Base-by-base conservation (phyloP, 2,888 invertebrate genomes). In the Fissipunctia ypsillon region DNA sequence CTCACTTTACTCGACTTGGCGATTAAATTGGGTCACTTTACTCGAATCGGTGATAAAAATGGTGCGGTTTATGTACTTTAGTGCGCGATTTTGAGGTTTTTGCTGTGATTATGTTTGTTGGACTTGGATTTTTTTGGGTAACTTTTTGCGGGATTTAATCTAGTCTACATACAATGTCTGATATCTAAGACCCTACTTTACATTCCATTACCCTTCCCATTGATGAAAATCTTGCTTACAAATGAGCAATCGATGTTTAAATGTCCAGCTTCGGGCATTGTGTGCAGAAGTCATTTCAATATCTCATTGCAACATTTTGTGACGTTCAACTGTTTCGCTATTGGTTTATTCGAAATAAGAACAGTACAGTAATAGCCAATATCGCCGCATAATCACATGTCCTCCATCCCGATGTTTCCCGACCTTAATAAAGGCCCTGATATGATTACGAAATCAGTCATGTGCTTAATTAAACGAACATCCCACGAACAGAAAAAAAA, bases 11-110 rank as follows among this genome's bases (percentile, higher is more conserved):
- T 73, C 68, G 50, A 65, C 28, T 74, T 73, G 73, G 72, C 66
- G 73, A 86, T 86, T 83, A 76, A 81, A 81, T 81, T 81, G 76
- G 86, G 78, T 84, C 80, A 74, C 69, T 86, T 84, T 78, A 67
- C 77, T 84, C 50, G 45, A 73, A 84, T 83, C 63, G 69, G 79
- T 64, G 61, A 84, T 77, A 77, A 76, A 80, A 65, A 75, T 79
- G 57, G 72, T 48, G 71, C 25, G 45, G 65, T 61, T 48, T 56
- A 7, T 10, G 19, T 77, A 63, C 60, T 67, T 61, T 56, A 64
- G 67, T 56, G 35, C 5, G 63, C 41, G 56, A 80, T 54, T 83
- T 82, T 69, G 66, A 63, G 72, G 63, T 43, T 69, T 56, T 56
- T 61, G 60, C 22, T 59, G 65, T 50, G 66, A 66, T 63, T 60